These are phyloP conservation scores for Mesocentrotus franciscanus DNA, from an alignment of 53 echinoderm and acorn worm genomes.

Conservation along the genomic window DNA sequence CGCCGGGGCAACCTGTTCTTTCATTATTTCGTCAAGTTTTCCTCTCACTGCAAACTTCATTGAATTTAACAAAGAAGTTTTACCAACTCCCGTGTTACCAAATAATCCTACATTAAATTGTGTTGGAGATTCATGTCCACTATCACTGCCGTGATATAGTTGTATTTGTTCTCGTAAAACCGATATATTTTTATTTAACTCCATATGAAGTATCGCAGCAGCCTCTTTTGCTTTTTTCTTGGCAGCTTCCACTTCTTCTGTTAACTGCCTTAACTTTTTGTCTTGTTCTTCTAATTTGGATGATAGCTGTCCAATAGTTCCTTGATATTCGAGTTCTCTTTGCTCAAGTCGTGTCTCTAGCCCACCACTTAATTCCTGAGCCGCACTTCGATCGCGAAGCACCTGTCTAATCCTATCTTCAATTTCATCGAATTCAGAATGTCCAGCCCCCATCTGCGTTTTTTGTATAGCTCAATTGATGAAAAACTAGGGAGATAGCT, in stretches of 20 bases:
- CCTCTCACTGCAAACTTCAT: not conserved
- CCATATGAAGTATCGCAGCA: not conserved
- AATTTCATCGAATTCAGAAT: not conserved
- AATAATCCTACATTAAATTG: not conserved
- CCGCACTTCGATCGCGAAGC: not conserved
- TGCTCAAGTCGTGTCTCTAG: not conserved
- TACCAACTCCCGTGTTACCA: not conserved
- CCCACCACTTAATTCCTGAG: not conserved
- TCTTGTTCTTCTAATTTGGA: not conserved
- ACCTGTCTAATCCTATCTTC: not conserved
- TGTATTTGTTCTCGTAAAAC: not conserved
- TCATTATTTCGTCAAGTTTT: not conserved
- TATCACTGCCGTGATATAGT: not conserved
- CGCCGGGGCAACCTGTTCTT: not conserved
- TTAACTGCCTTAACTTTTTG: not conserved
- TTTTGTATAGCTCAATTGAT: too few species aligned
- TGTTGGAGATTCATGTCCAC: not conserved
- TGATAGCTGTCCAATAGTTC: not conserved
- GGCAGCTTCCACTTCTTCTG: not conserved
- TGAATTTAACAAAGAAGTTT: not conserved
- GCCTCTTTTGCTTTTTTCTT: not conserved
- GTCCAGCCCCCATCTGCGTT: not conserved
- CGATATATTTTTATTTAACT: not conserved
- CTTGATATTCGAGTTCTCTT: not conserved
- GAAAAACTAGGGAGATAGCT: too few species aligned